Conservation (phyloP, 2,113 vertebrate species). For the Stegostoma tigrinum region DNA sequence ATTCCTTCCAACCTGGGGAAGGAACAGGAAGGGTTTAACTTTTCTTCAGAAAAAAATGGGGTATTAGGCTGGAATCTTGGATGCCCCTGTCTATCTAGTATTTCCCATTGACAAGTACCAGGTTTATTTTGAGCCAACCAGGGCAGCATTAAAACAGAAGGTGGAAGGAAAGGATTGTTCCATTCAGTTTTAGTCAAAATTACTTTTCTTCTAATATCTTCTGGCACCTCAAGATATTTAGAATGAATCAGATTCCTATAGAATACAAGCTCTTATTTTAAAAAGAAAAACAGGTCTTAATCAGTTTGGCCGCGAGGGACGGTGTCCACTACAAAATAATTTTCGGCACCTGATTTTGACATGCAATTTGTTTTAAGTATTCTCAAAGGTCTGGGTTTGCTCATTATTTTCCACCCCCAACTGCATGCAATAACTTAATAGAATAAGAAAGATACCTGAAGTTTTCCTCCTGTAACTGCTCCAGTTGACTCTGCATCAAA, state of each 20-base stretch:
- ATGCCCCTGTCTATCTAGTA: not conserved
- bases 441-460: slow-evolving; percentile 60
- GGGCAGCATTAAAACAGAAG: not conserved
- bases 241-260: not conserved
- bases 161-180: not conserved
- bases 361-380: not conserved
- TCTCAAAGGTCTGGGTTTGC: not conserved
- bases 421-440: not conserved
- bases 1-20: slow-evolving; percentile 66
- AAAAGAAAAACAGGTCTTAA: not conserved
- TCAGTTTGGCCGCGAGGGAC: not conserved
- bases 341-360: not conserved
- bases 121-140: not conserved
- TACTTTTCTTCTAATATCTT: not conserved
- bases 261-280: not conserved
- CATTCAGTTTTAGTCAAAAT: not conserved
- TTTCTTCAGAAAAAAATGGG: not conserved
- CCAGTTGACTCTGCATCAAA: slow-evolving; percentile 79
- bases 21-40: not conserved
- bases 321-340: not conserved
- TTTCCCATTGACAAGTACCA: not conserved
- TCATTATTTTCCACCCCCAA: not conserved
- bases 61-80: not conserved
- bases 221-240: not conserved
- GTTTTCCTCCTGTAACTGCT: slow-evolving; percentile 84